Evolutionary conservation across 2,113 vertebrate genomes (phyloP).

Genomic region (Pterocles burchelli): DNA sequence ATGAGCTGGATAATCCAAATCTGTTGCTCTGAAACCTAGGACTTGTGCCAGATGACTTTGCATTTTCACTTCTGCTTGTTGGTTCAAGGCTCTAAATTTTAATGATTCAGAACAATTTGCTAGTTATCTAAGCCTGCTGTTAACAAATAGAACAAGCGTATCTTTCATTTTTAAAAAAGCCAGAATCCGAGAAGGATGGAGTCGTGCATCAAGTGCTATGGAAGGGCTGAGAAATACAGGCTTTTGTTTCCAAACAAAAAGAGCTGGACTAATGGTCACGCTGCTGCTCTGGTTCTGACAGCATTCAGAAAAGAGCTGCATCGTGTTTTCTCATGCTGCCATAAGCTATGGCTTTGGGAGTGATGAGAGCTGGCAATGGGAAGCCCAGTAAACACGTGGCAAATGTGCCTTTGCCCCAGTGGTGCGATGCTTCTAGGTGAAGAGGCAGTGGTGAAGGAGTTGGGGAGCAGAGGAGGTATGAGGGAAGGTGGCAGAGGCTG

Average conservation of each 20-base stretch:
- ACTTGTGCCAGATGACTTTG: neutral
- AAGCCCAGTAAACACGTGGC: neutral
- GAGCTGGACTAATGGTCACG: neutral
- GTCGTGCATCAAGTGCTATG: neutral
- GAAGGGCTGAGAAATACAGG: neutral
- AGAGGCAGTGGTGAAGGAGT: neutral
- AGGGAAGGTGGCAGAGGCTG: neutral
- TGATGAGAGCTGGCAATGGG: neutral
- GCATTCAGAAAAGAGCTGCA: neutral
- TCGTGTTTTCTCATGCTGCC: neutral
- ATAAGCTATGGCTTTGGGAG: neutral
- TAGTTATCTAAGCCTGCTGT: neutral
- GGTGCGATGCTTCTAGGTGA: neutral
- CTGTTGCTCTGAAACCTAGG: neutral
- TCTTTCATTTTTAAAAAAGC: neutral
- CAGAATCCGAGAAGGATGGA: neutral
- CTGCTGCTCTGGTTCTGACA: neutral
- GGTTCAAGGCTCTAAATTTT: neutral
- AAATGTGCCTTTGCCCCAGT: neutral
- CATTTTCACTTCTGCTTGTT: slow-evolving; percentile 20
- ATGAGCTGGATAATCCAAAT: neutral
- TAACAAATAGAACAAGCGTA: neutral
- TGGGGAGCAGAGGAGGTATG: neutral
- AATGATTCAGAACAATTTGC: neutral
- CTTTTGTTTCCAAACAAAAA: neutral